Evolutionary conservation across 2,113 vertebrate genomes (phyloP), one percentile per base, ranked within the genome.

Genomic region (Indicator maculatus): DNA sequence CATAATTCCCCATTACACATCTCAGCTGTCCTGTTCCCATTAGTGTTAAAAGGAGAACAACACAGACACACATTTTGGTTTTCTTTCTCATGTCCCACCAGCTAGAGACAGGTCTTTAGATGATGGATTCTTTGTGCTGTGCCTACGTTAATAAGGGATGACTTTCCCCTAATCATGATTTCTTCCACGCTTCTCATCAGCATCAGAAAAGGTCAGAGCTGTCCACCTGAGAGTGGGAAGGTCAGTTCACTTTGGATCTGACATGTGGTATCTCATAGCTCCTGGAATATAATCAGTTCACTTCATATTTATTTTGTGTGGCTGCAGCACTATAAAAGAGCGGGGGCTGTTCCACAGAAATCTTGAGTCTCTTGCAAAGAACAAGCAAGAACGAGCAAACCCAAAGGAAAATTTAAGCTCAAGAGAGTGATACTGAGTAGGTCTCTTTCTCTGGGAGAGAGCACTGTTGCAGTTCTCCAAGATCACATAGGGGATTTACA

Each of bases 161-260:
- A n/a, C 55, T 78, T 75, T 15, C 53, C 92, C 65, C 31, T 87
- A 79, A 88, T 88, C 84, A 36, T 83, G 63, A 89, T 96, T 97
- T 95, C 81, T 60, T 86, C 86, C 91, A 63, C 8, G 44, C 78
- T 97, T 84, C 89, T 92, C 81, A 86, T 91, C 59, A 83, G 92
- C 55, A 61, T 67, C 73, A 47, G 76, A 59, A 93, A 98, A 96
- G 97, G 95, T 96, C 73, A 82, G 74, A 95, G 60, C 87, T 95
- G 93, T 91, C 94, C 88, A 88, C 90, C 55, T 69, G 93, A 85
- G 90, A 80, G 70, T 31, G 39, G 96, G 96, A 96, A 96, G 93
- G 91, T 90, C 96, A 93, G 93, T 70, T 95, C 93, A 90, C 93
- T 96, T 88, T 72, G 93, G 93, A 95, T 85, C 50, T 73, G 85